Evolutionary conservation across 2,113 vertebrate genomes (phyloP).

Genomic region (Etia nguti): DNA sequence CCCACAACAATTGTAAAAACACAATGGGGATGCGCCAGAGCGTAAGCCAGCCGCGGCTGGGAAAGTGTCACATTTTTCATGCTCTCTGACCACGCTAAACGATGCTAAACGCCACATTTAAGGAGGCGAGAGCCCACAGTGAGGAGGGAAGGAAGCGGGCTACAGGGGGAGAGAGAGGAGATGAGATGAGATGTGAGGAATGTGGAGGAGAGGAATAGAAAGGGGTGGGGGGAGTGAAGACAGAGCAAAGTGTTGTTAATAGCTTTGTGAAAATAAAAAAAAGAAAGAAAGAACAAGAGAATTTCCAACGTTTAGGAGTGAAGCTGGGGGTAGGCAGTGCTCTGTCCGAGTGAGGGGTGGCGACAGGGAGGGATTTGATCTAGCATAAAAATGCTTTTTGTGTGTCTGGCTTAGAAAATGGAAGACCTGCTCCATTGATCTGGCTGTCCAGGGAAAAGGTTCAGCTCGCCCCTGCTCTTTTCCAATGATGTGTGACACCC

Average conservation of each 20-base stretch:
- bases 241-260: slow-evolving; percentile 1
- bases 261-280: background rate
- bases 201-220: background rate
- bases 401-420: slow-evolving; percentile 56
- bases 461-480: slow-evolving; percentile 40
- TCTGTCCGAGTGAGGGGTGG: slow-evolving; percentile 25
- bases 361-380: slow-evolving; percentile 61
- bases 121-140: slow-evolving; percentile 53
- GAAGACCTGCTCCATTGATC: slow-evolving; percentile 63
- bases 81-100: slow-evolving; percentile 76
- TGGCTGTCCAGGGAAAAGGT: slow-evolving; percentile 45
- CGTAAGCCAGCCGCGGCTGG: slow-evolving; percentile 67
- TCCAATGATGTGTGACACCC: slow-evolving; percentile 41
- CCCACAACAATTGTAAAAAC: slow-evolving; percentile 73
- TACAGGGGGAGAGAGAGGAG: background rate
- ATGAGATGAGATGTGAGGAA: background rate
- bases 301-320: slow-evolving; percentile 8
- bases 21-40: slow-evolving; percentile 72
- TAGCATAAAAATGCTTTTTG: slow-evolving; percentile 67
- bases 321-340: background rate
- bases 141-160: background rate
- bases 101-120: slow-evolving; percentile 75
- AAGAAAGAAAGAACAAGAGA: background rate
- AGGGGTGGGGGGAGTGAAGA: background rate
- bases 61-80: slow-evolving; percentile 79